phyloP scores from a whole-genome alignment of 2,888 invertebrate species.

The Augiades crinisus region DNA sequence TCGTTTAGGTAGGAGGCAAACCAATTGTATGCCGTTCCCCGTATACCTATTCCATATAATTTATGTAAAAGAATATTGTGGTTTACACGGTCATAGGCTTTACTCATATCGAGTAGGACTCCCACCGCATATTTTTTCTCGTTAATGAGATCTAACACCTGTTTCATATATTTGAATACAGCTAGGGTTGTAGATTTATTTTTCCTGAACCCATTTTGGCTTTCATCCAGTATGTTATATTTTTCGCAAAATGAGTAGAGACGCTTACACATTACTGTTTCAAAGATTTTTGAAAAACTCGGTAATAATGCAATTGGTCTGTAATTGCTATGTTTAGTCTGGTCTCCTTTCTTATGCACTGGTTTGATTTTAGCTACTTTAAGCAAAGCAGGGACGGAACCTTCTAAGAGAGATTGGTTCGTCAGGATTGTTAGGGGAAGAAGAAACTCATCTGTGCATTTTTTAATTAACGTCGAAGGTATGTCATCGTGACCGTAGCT shows the following conservation, averaged over 20 bases:
- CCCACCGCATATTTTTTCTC: slow-evolving; percentile 10
- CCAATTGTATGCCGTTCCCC: neutral
- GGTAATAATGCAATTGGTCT: slow-evolving; percentile 15
- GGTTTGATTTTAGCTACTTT: neutral
- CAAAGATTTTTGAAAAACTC: slow-evolving; percentile 27
- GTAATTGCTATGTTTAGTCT: neutral
- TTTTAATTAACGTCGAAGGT: neutral
- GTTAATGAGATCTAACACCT: slow-evolving; percentile 1
- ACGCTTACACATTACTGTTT: slow-evolving; percentile 25
- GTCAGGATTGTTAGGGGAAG: neutral
- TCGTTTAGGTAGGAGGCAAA: neutral
- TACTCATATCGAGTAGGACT: neutral
- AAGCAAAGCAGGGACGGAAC: neutral
- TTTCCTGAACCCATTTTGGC: slow-evolving; percentile 29
- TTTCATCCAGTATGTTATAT: slow-evolving; percentile 25
- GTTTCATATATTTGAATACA: slow-evolving; percentile 15
- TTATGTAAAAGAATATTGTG: neutral
- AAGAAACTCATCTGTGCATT: neutral
- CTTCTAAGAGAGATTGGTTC: neutral
- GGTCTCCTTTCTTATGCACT: neutral
- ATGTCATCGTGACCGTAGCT: slow-evolving; percentile 8
- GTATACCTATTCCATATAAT: slow-evolving; percentile 5
- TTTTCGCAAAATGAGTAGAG: slow-evolving; percentile 28
- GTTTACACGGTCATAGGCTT: slow-evolving; percentile 1
- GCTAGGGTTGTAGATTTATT: slow-evolving; percentile 24